Evolutionary conservation across 35 echinoderm and acorn worm species (phyloP).

Genomic region (Antedon bifida): DNA sequence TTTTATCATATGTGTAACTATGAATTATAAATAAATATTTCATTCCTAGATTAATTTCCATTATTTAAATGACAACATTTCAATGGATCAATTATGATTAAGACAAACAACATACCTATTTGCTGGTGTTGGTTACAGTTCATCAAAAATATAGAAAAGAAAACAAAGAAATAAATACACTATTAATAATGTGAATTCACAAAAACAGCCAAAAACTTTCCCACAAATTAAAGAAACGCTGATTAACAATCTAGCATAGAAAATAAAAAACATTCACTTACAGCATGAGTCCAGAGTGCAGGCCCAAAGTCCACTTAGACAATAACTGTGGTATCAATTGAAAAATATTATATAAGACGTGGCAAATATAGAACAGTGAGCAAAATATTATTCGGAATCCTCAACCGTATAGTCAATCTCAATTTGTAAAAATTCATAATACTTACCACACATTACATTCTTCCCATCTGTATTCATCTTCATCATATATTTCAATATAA

Average conservation of each 20-base stretch:
- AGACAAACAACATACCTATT: not conserved
- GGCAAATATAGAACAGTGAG: too few relatives aligned
- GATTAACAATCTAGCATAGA: too few relatives aligned
- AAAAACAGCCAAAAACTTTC: too few relatives aligned
- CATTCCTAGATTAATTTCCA: too few relatives aligned
- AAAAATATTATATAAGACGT: too few relatives aligned
- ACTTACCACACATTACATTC: not conserved
- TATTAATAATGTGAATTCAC: not conserved
- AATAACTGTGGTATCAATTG: not conserved
- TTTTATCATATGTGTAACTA: too few relatives aligned
- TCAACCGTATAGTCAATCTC: too few relatives aligned
- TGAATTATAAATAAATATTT: too few relatives aligned
- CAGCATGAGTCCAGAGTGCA: not conserved
- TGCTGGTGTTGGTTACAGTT: not conserved
- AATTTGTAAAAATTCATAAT: not conserved
- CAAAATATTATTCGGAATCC: too few relatives aligned
- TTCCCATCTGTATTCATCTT: not conserved
- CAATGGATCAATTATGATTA: too few relatives aligned
- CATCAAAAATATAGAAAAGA: not conserved
- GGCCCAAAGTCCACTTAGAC: not conserved
- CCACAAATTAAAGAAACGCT: too few relatives aligned
- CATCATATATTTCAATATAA: not conserved
- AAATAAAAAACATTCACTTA: not conserved
- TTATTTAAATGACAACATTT: too few relatives aligned
- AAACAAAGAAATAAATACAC: not conserved